A percentile compares a stretch with the other conserved stretches of the same genome.
phyloP scores from a whole-genome alignment of 1,140 invertebrate genomes.

The Drosophila navojoa region DNA sequence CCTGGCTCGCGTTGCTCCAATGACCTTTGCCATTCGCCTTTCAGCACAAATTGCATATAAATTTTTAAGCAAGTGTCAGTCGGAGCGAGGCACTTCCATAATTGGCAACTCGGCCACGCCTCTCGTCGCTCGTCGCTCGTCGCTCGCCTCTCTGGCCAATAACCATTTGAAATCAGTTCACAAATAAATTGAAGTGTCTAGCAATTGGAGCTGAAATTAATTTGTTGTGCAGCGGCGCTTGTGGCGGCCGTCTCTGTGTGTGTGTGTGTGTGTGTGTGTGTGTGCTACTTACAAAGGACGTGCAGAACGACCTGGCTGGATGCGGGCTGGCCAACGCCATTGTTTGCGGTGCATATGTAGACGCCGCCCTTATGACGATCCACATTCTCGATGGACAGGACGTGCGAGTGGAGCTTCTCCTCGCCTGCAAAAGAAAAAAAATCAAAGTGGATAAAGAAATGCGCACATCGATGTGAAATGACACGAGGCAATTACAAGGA shows the following conservation, averaged over 20 bases:
- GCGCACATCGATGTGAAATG: constrained; percentile 38
- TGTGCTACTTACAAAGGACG: constrained; percentile 86
- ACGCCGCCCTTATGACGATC: constrained; percentile 87
- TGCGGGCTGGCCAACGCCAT: constrained; percentile 87
- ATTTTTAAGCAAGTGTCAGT: constrained; percentile 76
- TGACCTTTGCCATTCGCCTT: constrained; percentile 26
- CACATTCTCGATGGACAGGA: constrained; percentile 84
- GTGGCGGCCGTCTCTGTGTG: too few relatives aligned
- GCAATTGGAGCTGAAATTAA: constrained; percentile 66
- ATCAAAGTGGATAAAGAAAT: constrained; percentile 60
- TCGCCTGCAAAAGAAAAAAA: constrained; percentile 78
- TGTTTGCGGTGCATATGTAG: constrained; percentile 87
- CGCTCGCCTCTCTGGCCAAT: constrained; percentile 50
- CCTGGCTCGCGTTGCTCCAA: not conserved
- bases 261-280: not conserved
- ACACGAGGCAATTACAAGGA: constrained; percentile 73
- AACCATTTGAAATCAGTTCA: constrained; percentile 73
- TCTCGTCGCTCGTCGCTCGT: constrained; percentile 39
- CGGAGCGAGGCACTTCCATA: constrained; percentile 59
- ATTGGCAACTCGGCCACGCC: constrained; percentile 56
- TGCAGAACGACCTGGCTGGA: constrained; percentile 86
- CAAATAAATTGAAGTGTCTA: constrained; percentile 74
- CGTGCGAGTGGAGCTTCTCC: constrained; percentile 84
- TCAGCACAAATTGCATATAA: constrained; percentile 70
- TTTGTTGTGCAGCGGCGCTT: constrained; percentile 57